Evolutionary conservation across 2,797 vertebrate genomes (phyloP).

Genomic region (Choloepus didactylus): DNA sequence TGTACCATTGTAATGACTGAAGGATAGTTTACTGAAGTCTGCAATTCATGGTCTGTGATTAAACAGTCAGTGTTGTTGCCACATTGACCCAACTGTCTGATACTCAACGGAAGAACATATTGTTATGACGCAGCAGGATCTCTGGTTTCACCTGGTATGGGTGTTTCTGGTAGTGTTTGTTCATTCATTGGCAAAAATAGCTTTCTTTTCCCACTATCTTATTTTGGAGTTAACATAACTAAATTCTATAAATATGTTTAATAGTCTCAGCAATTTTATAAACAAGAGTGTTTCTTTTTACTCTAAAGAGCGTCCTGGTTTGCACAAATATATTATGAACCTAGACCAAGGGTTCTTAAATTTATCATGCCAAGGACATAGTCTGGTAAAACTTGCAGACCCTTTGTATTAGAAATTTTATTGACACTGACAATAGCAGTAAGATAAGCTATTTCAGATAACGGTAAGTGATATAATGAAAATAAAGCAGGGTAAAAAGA

Average conservation of each 20-base stretch:
- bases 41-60: background rate
- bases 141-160: accelerated
- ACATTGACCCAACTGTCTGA: background rate
- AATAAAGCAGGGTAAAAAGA: background rate
- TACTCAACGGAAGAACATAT: background rate
- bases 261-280: background rate
- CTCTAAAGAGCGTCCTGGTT: background rate
- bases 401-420: background rate
- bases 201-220: background rate
- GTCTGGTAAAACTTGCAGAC: background rate
- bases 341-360: background rate
- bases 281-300: background rate
- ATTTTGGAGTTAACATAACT: background rate
- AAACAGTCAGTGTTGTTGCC: background rate
- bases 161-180: background rate
- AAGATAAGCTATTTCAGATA: background rate
- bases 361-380: background rate
- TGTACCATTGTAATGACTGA: background rate
- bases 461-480: background rate
- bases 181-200: background rate
- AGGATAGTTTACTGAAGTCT: background rate
- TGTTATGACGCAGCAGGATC: accelerated
- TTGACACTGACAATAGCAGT: background rate
- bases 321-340: background rate
- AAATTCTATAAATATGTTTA: constrained; percentile 15